These are phyloP conservation scores for Echinops telfairi DNA, from an alignment of 2,113 vertebrate species.

Conservation along the genomic window DNA sequence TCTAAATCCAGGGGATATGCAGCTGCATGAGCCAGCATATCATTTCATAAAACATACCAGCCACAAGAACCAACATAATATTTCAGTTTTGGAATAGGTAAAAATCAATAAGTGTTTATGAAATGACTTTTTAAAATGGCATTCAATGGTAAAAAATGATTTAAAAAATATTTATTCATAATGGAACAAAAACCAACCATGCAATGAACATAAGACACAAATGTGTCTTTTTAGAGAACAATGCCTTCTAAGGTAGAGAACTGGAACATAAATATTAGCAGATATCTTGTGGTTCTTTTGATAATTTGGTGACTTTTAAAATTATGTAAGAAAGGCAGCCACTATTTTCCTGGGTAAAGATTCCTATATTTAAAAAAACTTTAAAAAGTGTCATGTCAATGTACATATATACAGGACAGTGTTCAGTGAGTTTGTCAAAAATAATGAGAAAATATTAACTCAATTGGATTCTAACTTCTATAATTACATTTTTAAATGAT, in stretches of 20 bases:
- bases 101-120: background rate
- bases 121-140: background rate
- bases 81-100: background rate
- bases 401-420: background rate
- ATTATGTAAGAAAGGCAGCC: background rate
- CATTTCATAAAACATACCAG: too few relatives aligned
- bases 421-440: background rate
- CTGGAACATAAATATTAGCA: background rate
- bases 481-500: background rate
- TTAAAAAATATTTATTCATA: background rate
- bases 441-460: background rate
- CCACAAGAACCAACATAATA: too few relatives aligned
- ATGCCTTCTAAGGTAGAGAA: background rate
- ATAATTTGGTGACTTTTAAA: constrained; percentile 4
- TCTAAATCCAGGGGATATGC: background rate
- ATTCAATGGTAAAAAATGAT: background rate
- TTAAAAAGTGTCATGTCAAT: background rate
- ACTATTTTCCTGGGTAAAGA: background rate
- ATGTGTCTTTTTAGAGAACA: background rate
- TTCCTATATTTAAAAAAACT: background rate
- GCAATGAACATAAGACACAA: background rate
- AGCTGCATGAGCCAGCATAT: background rate
- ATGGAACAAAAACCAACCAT: background rate
- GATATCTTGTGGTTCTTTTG: background rate
- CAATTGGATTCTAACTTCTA: background rate